These are phyloP conservation scores for Charanyca ferruginea DNA, from an alignment of 2,888 invertebrate genomes.

Conservation along the genomic window DNA sequence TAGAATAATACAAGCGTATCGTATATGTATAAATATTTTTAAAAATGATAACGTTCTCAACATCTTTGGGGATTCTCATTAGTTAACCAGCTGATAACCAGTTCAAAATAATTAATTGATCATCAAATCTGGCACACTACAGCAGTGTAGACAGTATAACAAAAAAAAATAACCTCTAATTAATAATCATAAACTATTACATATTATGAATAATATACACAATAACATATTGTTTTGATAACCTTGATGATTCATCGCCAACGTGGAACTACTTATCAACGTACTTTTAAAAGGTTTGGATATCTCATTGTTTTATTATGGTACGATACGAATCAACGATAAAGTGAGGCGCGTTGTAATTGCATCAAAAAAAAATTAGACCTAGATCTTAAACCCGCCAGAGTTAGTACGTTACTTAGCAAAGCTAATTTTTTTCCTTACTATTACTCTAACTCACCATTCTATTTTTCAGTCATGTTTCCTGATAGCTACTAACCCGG, in stretches of 20 bases:
- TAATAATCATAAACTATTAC: no score
- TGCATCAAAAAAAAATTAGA: background rate
- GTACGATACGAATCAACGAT: constrained; percentile 8
- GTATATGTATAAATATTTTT: no score
- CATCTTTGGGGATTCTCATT: constrained; percentile 1
- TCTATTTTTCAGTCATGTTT: no score
- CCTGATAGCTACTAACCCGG: no score
- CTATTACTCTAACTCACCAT: no score
- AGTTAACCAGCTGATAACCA: background rate
- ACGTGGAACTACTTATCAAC: constrained; percentile 16
- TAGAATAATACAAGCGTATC: no score
- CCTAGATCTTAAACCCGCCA: no score
- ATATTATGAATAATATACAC: background rate
- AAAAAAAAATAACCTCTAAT: background rate
- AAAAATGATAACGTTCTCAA: background rate
- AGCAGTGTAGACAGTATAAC: background rate
- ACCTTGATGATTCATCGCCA: constrained; percentile 39
- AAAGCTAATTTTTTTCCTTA: no score
- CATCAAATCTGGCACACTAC: background rate
- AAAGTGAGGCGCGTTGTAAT: background rate
- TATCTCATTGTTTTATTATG: constrained; percentile 35
- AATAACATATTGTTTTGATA: background rate
- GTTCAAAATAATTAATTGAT: constrained; percentile 6
- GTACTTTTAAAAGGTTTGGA: constrained; percentile 1
- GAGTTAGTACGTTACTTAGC: no score